Conservation (phyloP, 2,113 vertebrate genomes). For the Misgurnus anguillicaudatus region DNA sequence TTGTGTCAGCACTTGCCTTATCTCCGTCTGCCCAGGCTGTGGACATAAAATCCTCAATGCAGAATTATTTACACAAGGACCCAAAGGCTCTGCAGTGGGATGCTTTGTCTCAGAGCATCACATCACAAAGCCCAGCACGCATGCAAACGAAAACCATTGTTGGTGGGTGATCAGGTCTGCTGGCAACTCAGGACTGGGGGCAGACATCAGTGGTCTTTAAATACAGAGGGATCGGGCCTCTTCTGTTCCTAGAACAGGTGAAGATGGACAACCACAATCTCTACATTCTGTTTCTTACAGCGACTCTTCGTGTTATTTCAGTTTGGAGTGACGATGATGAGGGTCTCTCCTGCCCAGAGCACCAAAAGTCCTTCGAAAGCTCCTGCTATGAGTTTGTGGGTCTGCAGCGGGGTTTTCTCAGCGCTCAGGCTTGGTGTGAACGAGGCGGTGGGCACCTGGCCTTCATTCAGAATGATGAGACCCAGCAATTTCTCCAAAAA, state of each 20-base stretch:
- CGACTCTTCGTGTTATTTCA: slow-evolving; percentile 54
- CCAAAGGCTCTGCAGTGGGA: slow-evolving; percentile 53
- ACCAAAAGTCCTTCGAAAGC: slow-evolving; percentile 79
- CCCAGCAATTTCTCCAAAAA: slow-evolving; percentile 84
- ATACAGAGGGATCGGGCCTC: slow-evolving; percentile 50
- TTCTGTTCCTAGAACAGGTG: slow-evolving; percentile 46
- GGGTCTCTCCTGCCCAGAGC: slow-evolving; percentile 71
- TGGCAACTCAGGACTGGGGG: slow-evolving; percentile 31
- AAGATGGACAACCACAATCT: slow-evolving; percentile 58
- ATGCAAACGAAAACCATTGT: slow-evolving; percentile 49
- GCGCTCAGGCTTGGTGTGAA: slow-evolving; percentile 91
- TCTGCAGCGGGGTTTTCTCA: slow-evolving; percentile 71
- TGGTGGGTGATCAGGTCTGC: slow-evolving; percentile 23
- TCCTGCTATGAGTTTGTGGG: slow-evolving; percentile 88
- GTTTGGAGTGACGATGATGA: slow-evolving; percentile 60
- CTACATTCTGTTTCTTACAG: slow-evolving; percentile 52
- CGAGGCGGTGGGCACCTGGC: slow-evolving; percentile 85
- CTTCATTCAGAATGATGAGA: slow-evolving; percentile 85
- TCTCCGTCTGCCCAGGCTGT: slow-evolving; percentile 69
- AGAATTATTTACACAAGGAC: slow-evolving; percentile 59
- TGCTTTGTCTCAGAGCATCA: slow-evolving; percentile 56
- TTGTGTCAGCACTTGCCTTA: slow-evolving; percentile 65
- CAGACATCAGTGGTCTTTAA: slow-evolving; percentile 58
- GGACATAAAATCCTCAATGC: slow-evolving; percentile 55
- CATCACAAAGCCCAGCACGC: slow-evolving; percentile 62